Base-by-base conservation (phyloP, 2,888 invertebrate genomes). In the Notodonta ziczac region DNA sequence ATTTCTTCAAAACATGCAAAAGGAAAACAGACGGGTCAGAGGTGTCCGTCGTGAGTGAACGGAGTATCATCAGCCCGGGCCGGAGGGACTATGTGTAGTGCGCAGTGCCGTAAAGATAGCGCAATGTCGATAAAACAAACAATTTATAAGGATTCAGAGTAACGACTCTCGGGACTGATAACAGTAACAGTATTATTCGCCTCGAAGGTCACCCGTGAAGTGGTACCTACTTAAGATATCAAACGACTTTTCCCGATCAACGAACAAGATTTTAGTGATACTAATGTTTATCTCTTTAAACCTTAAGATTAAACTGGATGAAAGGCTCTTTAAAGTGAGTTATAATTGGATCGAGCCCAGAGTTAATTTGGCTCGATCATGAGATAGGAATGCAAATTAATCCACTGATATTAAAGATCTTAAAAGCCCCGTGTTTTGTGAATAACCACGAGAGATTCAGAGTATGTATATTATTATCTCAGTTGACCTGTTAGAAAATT, bases 31-130 rank as follows among this genome's bases (percentile, higher is more conserved):
- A 91, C 67, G 90, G 88, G 39, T 92, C 92, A 1, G 93, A 92
- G 81, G 84, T 89, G 50, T 89, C 87, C 4, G 93, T 92, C 35
- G 91, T 91, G 68, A 93, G 92, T 88, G 91, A 91, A 80, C 83
- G 90, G 65, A 91, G 88, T 78, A 86, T 91, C 63, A 89, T 89
- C 60, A 85, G 90, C 10, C 70, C 82, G 10, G 90, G 92, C 5
- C 80, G 90, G 66, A 86, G 91, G 70, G 93, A 91, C 81, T 91
- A 87, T 70, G 93, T 93, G 74, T 92, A 90, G 82, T 85, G 81
- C 35, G 56, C 51, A 12, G 57, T 56, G 48, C 13, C 12, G 35
- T 35, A 53, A 53, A 35, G 12, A 53, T 35, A 53, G 57, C 53
- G 62, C 58, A 55, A 14, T 63, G 61, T 62, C 56, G 63, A 64